These are phyloP conservation scores for Drosophila eugracilis DNA, from an alignment of 1,140 invertebrate species.

Conservation along the genomic window DNA sequence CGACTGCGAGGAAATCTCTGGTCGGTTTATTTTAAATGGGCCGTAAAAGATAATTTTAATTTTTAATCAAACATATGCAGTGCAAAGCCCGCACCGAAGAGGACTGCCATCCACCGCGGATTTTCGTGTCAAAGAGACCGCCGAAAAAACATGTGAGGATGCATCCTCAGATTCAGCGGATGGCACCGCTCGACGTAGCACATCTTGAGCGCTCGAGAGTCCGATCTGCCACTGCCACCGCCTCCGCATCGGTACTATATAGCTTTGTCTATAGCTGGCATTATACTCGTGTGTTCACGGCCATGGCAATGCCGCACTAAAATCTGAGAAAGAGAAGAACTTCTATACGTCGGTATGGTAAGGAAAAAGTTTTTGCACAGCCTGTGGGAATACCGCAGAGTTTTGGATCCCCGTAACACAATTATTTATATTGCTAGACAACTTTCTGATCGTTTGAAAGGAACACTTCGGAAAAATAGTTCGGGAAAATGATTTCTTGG, in stretches of 20 bases:
- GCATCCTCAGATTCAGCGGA: slow-evolving; percentile 35
- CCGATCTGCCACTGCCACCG: slow-evolving; percentile 36
- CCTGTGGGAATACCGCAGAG: neutral
- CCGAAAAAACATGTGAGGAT: slow-evolving; percentile 55
- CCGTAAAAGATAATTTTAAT: slow-evolving; percentile 84
- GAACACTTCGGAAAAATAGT: no score
- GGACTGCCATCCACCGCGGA: slow-evolving; percentile 32
- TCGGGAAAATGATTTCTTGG: no score
- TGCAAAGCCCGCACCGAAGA: slow-evolving; percentile 31
- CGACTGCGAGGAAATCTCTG: slow-evolving; percentile 79
- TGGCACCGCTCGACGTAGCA: slow-evolving; percentile 49
- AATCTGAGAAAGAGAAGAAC: slow-evolving; percentile 4
- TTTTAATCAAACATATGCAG: slow-evolving; percentile 84
- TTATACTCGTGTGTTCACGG: slow-evolving; percentile 28
- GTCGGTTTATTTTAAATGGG: slow-evolving; percentile 83
- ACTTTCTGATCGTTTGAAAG: no score
- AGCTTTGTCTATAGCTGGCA: slow-evolving; percentile 15
- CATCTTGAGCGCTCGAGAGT: slow-evolving; percentile 37
- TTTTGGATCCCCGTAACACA: neutral
- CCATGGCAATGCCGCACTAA: slow-evolving; percentile 11
- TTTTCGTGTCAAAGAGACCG: slow-evolving; percentile 70
- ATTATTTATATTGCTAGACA: no score
- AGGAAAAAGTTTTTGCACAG: neutral
- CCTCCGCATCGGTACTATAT: slow-evolving; percentile 30
- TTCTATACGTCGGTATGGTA: neutral